Evolutionary conservation across 2,113 vertebrate species (phyloP).

Genomic region (Bothrops jararaca): DNA sequence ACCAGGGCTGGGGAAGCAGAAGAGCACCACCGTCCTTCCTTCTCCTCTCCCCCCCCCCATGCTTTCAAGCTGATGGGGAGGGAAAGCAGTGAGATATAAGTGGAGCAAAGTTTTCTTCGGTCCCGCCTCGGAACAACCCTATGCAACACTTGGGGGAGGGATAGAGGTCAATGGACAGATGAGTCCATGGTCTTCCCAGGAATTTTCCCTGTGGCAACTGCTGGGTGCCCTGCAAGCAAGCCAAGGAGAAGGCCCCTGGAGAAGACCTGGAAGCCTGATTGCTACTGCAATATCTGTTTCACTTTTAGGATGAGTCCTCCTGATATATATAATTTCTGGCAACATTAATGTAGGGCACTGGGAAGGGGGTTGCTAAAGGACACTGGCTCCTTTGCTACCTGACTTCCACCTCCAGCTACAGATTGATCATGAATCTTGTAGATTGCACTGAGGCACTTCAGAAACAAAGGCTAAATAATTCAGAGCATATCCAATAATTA

Average conservation of each 20-base stretch:
- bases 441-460: not conserved
- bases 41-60: not conserved
- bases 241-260: too few species aligned
- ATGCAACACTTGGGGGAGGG: not conserved
- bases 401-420: not conserved
- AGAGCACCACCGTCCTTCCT: conserved; percentile 41
- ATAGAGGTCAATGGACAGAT: fast-evolving
- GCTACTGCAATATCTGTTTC: not conserved
- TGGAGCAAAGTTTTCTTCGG: not conserved
- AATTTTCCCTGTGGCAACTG: not conserved
- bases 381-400: conserved; percentile 35
- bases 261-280: too few species aligned
- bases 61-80: not conserved
- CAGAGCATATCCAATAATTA: too few species aligned
- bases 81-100: not conserved
- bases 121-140: not conserved
- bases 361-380: conserved; percentile 34
- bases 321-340: not conserved
- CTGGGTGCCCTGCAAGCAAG: too few species aligned
- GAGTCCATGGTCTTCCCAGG: too few species aligned
- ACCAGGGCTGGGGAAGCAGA: not conserved
- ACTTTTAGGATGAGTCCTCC: not conserved
- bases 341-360: not conserved
- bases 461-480: not conserved
- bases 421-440: not conserved